phyloP scores from a whole-genome alignment of 2,888 invertebrate species.

The Coenonympha arcania region DNA sequence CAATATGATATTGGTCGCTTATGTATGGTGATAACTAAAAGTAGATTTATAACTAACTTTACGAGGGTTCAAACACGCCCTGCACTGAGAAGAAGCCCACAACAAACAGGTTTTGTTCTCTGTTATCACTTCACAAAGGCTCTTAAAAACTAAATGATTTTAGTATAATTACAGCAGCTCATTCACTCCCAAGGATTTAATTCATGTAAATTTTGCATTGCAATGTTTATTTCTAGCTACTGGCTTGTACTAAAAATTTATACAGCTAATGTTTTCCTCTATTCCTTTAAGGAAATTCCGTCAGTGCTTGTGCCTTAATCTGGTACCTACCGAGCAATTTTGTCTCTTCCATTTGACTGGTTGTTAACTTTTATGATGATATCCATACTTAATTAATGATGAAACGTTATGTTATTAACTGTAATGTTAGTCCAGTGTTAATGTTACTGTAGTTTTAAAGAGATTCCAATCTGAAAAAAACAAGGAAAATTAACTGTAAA shows the following conservation, averaged over 20 bases:
- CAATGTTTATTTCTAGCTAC: no score
- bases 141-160: background rate
- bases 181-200: no score
- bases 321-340: slow-evolving; percentile 64
- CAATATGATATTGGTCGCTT: no score
- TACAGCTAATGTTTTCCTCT: background rate
- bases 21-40: no score
- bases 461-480: background rate
- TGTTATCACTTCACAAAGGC: background rate
- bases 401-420: background rate
- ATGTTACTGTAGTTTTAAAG: background rate
- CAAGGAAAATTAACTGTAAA: background rate
- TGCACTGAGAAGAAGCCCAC: no score
- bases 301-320: background rate
- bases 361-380: slow-evolving; percentile 68
- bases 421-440: background rate
- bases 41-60: no score
- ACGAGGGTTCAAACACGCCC: no score
- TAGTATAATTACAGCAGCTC: background rate
- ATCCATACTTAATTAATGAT: slow-evolving; percentile 48
- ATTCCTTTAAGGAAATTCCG: no score
- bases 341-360: slow-evolving; percentile 72
- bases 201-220: no score
- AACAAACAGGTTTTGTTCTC: no score
- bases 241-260: no score